phyloP scores from a whole-genome alignment of 2,113 vertebrate species.

The Heterochromis multidens region DNA sequence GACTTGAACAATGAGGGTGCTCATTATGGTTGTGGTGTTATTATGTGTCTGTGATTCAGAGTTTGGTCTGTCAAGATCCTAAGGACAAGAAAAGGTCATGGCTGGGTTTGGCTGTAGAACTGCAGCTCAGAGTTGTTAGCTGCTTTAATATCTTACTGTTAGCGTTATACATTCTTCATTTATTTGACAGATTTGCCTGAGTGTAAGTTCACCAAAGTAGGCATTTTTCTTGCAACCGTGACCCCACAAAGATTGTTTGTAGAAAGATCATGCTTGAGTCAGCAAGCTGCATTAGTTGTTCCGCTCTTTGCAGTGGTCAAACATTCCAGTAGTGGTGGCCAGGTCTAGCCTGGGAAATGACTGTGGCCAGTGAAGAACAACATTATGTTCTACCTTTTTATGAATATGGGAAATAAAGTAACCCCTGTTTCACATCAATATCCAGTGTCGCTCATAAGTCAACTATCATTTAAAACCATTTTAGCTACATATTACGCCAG shows the following conservation, averaged over 20 bases:
- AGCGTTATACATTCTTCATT: neutral
- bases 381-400: slow-evolving; percentile 17
- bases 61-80: neutral
- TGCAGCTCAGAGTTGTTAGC: neutral
- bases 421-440: slow-evolving; percentile 43
- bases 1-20: slow-evolving; percentile 10
- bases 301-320: slow-evolving; percentile 39
- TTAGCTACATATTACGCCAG: slow-evolving; percentile 32
- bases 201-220: neutral
- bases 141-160: neutral
- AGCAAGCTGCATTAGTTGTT: slow-evolving; percentile 29
- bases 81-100: neutral
- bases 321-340: slow-evolving; percentile 30
- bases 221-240: slow-evolving; percentile 6
- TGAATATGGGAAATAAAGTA: slow-evolving; percentile 39
- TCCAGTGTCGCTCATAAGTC: slow-evolving; percentile 36
- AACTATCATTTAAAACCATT: slow-evolving; percentile 52
- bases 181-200: neutral
- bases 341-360: slow-evolving; percentile 36
- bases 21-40: slow-evolving; percentile 36
- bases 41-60: neutral
- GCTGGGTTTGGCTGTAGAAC: neutral
- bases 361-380: slow-evolving; percentile 26
- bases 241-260: slow-evolving; percentile 30
- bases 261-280: slow-evolving; percentile 22